A percentile compares a stretch with the other conserved stretches of the same genome.
Evolutionary conservation across 2,888 invertebrate genomes (phyloP).

Genomic region (Cremastobaeus sp.): DNA sequence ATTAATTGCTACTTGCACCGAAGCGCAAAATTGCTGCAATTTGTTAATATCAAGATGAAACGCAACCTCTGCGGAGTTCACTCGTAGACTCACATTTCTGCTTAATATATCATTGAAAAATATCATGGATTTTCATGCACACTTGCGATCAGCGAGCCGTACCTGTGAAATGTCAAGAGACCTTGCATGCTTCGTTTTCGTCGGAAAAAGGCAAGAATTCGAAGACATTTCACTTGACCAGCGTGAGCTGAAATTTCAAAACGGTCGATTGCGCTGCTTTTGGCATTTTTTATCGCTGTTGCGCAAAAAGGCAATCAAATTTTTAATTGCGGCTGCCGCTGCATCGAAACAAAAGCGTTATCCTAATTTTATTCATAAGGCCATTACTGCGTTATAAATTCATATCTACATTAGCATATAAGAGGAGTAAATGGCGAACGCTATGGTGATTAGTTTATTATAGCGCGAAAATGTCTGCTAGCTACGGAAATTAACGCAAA

Average conservation of each 20-base stretch:
- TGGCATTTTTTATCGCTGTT: not conserved
- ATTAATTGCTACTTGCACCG: conserved; percentile 56
- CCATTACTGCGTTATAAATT: conserved; percentile 39
- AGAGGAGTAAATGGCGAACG: conserved; percentile 27
- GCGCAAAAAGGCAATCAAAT: conserved; percentile 26
- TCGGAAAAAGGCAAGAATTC: too few species aligned
- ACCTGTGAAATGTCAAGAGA: conserved; percentile 15
- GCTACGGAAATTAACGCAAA: conserved; percentile 3
- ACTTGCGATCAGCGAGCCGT: conserved; percentile 24
- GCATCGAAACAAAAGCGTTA: conserved; percentile 33
- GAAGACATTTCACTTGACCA: too few species aligned
- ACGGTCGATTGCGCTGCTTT: too few species aligned
- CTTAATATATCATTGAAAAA: conserved; percentile 42
- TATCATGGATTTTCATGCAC: conserved; percentile 23
- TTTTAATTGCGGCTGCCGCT: conserved; percentile 32
- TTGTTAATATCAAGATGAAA: conserved; percentile 53
- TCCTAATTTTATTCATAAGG: conserved; percentile 53
- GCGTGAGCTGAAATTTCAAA: too few species aligned
- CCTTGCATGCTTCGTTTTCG: not conserved
- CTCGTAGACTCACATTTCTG: conserved; percentile 37
- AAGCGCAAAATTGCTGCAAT: conserved; percentile 47
- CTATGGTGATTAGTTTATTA: conserved; percentile 25
- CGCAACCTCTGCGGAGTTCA: conserved; percentile 18
- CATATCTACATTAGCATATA: conserved; percentile 42
- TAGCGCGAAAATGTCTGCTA: conserved; percentile 12